phyloP scores from a whole-genome alignment of 2,888 invertebrate genomes.

The Aphrophora alni region DNA sequence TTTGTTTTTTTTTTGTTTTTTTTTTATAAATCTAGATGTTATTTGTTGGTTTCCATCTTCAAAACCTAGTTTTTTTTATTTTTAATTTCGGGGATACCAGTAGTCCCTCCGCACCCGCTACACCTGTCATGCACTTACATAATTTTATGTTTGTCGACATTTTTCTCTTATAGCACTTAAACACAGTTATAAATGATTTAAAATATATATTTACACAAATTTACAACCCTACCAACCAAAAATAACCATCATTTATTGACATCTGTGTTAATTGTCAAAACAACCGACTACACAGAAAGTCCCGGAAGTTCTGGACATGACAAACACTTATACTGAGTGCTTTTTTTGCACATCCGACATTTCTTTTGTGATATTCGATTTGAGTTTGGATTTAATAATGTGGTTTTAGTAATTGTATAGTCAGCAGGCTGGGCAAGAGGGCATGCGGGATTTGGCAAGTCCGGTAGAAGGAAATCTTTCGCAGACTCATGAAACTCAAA shows the following conservation, averaged over 20 bases:
- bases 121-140: too few relatives aligned
- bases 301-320: neutral
- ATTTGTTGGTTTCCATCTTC: too few relatives aligned
- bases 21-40: too few relatives aligned
- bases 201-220: neutral
- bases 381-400: neutral
- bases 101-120: too few relatives aligned
- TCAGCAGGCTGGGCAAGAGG: neutral
- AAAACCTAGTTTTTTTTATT: too few relatives aligned
- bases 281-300: neutral
- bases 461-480: neutral
- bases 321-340: neutral
- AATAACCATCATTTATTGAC: neutral
- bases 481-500: neutral
- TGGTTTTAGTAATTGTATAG: neutral
- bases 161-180: too few relatives aligned
- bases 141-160: too few relatives aligned
- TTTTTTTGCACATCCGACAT: neutral
- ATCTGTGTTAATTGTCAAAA: neutral
- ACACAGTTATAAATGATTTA: too few relatives aligned
- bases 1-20: too few relatives aligned
- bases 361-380: neutral
- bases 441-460: neutral
- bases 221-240: constrained; percentile 2
- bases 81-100: too few relatives aligned